phyloP scores from a whole-genome alignment of 2,888 invertebrate species.

The Halictus quadricinctus region DNA sequence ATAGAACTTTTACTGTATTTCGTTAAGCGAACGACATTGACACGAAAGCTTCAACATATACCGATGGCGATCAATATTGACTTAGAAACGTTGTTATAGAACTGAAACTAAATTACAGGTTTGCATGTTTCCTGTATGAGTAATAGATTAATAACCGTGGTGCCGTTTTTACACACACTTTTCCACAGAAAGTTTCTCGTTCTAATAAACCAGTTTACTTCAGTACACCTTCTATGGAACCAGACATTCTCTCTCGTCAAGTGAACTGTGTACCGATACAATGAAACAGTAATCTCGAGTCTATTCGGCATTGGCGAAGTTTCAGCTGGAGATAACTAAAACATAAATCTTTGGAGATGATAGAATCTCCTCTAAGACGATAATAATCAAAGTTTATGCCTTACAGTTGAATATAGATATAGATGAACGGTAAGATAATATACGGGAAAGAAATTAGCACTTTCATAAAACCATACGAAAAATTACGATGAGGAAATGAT shows the following conservation, averaged over 20 bases:
- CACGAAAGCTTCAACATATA: background rate
- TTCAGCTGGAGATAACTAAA: background rate
- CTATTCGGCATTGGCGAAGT: background rate
- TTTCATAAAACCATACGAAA: background rate
- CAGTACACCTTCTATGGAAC: constrained; percentile 18
- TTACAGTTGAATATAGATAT: background rate
- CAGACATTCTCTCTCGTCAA: constrained; percentile 23
- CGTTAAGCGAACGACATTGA: background rate
- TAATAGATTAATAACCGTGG: constrained; percentile 31
- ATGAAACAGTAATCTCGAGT: background rate
- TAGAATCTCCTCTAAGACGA: background rate
- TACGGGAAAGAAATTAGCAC: background rate
- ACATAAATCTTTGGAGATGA: background rate
- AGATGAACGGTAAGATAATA: background rate
- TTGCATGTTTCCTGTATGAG: constrained; percentile 20
- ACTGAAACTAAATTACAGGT: constrained; percentile 8
- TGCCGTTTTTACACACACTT: constrained; percentile 21
- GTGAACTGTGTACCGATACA: constrained; percentile 1
- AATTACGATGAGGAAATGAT: background rate
- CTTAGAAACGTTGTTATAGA: constrained; percentile 1
- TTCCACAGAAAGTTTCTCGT: constrained; percentile 44
- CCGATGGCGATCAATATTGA: background rate
- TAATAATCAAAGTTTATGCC: background rate
- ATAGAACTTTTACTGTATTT: background rate
- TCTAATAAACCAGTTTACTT: constrained; percentile 48